Evolutionary conservation across 2,113 vertebrate species (phyloP), one percentile per base, ranked within the genome.

Genomic region (Ascaphus truei): DNA sequence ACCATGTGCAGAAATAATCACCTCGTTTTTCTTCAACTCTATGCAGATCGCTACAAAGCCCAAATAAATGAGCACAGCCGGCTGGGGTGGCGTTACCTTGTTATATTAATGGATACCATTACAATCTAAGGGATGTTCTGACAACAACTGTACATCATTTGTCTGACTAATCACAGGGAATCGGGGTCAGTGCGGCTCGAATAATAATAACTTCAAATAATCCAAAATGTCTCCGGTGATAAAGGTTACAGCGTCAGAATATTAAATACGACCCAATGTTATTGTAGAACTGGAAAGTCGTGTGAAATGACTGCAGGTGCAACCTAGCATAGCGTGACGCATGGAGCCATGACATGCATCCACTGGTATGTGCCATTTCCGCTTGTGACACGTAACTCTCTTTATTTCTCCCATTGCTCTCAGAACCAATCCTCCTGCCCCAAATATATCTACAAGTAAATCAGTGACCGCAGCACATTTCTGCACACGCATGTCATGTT

Each of bases 101-200:
- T 23, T 27, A 59, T 50, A 59, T 68, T 68, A 68, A 68, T 68
- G 36, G 26, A 6, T 51, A 31, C 12, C 16, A 66, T 66, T 66
- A 56, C 26, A 45, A 29, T 55, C 51, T 7, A 16, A 30, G 39
- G 52, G 53, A 68, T 33, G 36, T 48, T 68, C 65, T 59, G 55
- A 68, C 55, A 68, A 68, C 65, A 59, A 68, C 29, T 27, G 20
- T 68, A 36, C 50, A 68, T 68, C 55, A 68, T 60, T 34, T 30
- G 22, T 50, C 43, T 51, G 43, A 29, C 30, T 16, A 59, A 20
- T 57, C 31, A 22, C 36, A 60, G 56, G n/a, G 31, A 58, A 68
- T 48, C 47, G 52, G 48, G 53, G 65, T 68, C 53, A 68, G 18
- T 8, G 39, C 47, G 29, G 20, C 29, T 52, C 58, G 53, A 48